phyloP scores from a whole-genome alignment of 2,113 vertebrate genomes.

The Periophthalmus modestus region DNA sequence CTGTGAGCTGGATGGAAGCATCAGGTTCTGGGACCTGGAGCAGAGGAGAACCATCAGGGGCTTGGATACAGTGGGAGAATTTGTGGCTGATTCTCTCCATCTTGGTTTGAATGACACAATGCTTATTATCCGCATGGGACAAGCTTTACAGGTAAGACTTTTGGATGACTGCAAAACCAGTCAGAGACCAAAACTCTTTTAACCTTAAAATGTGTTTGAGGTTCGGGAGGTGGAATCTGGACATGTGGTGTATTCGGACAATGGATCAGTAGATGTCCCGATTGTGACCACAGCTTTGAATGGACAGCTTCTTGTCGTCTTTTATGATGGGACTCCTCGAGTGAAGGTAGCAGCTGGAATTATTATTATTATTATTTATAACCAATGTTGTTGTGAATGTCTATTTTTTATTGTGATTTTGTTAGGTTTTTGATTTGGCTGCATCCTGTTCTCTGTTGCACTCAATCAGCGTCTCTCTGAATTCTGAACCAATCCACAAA shows the following conservation, averaged over 20 bases:
- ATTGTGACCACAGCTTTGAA: conserved; percentile 62
- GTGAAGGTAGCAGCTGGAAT: conserved; percentile 42
- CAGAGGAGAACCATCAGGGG: conserved; percentile 46
- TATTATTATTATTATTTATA: no score
- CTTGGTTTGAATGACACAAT: conserved; percentile 68
- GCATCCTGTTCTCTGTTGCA: conserved; percentile 63
- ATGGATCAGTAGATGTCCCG: conserved; percentile 53
- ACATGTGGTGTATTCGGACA: conserved; percentile 59
- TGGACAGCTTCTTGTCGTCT: conserved; percentile 63
- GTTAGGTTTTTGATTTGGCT: conserved; percentile 70
- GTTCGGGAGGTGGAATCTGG: conserved; percentile 68
- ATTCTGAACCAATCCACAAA: conserved; percentile 53
- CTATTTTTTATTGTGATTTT: neutral
- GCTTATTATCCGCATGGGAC: conserved; percentile 64
- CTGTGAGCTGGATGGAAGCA: conserved; percentile 63
- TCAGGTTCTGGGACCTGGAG: conserved; percentile 73
- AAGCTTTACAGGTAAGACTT: conserved; percentile 64
- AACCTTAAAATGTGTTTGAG: conserved; percentile 11
- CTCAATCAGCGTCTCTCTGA: conserved; percentile 60
- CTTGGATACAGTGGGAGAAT: conserved; percentile 43
- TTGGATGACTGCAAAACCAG: neutral
- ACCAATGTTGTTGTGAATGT: neutral
- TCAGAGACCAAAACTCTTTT: neutral
- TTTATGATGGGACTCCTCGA: conserved; percentile 64
- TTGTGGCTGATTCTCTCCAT: conserved; percentile 52